These are phyloP conservation scores for Hydrolagus affinis DNA, from an alignment of 2,113 vertebrate species.

Conservation along the genomic window DNA sequence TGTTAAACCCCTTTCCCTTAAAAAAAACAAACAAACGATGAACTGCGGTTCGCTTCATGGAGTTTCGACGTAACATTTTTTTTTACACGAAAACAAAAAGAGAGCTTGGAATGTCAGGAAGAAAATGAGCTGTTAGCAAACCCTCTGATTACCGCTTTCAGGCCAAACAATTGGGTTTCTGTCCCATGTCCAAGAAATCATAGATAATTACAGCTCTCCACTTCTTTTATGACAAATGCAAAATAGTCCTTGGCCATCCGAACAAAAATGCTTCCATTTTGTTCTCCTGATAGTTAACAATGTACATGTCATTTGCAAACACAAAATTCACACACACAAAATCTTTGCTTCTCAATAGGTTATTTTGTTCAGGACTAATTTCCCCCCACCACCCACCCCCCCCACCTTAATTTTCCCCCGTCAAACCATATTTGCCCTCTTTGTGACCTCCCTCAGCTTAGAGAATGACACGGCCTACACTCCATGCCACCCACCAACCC, in stretches of 20 bases:
- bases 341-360: neutral
- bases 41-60: neutral
- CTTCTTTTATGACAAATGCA: neutral
- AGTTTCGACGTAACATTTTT: neutral
- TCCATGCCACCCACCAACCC: no score
- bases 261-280: neutral
- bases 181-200: neutral
- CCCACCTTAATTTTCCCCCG: neutral
- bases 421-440: no score
- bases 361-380: neutral
- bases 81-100: no score
- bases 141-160: neutral
- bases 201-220: neutral
- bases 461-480: no score
- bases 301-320: neutral
- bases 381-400: neutral
- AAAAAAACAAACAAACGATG: no score
- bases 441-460: no score
- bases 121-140: neutral
- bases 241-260: neutral
- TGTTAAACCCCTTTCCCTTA: no score
- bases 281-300: neutral
- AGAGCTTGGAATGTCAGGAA: neutral
- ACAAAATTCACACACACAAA: neutral
- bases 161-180: neutral